A percentile compares a stretch with the other conserved stretches of the same genome.
Conservation (phyloP, 2,888 invertebrate species). For the Melanophora roralis region DNA sequence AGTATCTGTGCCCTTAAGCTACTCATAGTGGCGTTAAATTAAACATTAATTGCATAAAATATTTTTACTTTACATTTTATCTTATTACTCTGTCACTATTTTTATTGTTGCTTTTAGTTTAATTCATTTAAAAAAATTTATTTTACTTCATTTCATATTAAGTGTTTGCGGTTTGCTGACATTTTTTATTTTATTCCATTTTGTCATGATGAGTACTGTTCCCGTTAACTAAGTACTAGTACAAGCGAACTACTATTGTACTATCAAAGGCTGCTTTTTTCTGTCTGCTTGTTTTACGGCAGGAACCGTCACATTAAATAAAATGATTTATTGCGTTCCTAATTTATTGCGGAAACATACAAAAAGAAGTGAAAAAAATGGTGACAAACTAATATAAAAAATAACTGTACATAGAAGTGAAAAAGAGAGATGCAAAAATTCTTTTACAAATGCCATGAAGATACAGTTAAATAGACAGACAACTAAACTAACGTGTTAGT, state of each 20-base stretch:
- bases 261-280: not conserved
- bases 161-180: not conserved
- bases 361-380: conserved; percentile 41
- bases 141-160: conserved; percentile 7
- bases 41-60: conserved; percentile 10
- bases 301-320: conserved; percentile 61
- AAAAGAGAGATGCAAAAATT: conserved; percentile 20
- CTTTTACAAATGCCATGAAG: not conserved
- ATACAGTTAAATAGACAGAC: conserved; percentile 15
- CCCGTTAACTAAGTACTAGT: not conserved
- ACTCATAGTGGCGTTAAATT: not conserved
- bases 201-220: not conserved
- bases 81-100: not conserved
- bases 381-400: conserved; percentile 33
- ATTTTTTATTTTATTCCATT: not conserved
- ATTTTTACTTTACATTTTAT: not conserved
- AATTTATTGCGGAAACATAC: conserved; percentile 58
- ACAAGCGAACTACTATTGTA: not conserved
- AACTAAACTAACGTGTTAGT: not conserved
- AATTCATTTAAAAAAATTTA: not conserved
- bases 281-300: conserved; percentile 32
- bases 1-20: not conserved
- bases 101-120: conserved; percentile 1
- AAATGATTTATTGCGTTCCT: conserved; percentile 59
- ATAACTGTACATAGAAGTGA: not conserved